These are phyloP conservation scores for Muscidifurax raptorellus DNA, from an alignment of 1,140 invertebrate genomes.

Conservation along the genomic window DNA sequence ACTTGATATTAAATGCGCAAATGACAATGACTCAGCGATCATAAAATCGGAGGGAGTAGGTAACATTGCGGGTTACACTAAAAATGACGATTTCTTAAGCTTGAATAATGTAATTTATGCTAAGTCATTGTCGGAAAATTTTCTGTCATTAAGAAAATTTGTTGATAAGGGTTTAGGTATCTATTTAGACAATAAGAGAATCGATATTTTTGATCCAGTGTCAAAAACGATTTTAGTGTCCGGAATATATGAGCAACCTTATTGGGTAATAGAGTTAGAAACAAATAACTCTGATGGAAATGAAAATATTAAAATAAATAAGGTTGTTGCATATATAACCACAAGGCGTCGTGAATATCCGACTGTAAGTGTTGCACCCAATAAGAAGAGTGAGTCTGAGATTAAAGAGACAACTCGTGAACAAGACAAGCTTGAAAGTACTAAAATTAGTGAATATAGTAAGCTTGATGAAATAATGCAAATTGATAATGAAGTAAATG, in stretches of 20 bases:
- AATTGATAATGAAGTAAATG: not conserved
- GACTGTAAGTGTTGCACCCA: not conserved
- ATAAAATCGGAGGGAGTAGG: too few species aligned
- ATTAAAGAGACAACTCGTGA: too few species aligned
- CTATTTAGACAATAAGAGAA: not conserved
- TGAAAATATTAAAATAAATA: not conserved
- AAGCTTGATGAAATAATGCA: constrained; percentile 1
- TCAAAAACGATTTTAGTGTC: not conserved
- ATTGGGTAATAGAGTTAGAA: too few species aligned
- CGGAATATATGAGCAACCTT: not conserved
- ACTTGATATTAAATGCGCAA: too few species aligned
- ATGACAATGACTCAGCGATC: too few species aligned
- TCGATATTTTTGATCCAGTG: not conserved
- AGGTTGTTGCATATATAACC: not conserved
- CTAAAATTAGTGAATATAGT: not conserved
- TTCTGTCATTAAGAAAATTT: too few species aligned
- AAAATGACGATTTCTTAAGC: too few species aligned
- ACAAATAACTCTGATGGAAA: too few species aligned
- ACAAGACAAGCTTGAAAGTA: too few species aligned
- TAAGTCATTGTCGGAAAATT: too few species aligned
- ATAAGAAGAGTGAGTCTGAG: not conserved
- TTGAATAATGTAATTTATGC: too few species aligned
- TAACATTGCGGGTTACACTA: too few species aligned
- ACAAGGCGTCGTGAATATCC: not conserved
- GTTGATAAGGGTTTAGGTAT: not conserved